Conservation (phyloP, 2,888 invertebrate species). For the Chrysolina haemoptera region DNA sequence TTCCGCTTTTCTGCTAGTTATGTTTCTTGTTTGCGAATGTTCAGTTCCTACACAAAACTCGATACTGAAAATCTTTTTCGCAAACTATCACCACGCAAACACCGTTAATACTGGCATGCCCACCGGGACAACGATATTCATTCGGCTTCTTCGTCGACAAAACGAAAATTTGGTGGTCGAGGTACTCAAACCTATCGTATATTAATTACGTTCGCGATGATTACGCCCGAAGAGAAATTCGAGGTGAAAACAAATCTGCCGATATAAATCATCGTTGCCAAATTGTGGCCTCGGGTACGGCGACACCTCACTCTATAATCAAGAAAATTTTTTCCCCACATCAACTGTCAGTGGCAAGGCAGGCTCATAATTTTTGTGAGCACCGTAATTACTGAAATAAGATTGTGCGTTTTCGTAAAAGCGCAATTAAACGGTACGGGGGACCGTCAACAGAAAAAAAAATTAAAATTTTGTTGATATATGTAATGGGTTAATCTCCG, state of each 20-base stretch:
- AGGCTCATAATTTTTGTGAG: conserved; percentile 65
- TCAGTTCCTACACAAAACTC: too few relatives aligned
- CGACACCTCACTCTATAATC: conserved; percentile 40
- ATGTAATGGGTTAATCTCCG: too few relatives aligned
- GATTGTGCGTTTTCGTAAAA: too few relatives aligned
- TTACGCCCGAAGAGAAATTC: conserved; percentile 23
- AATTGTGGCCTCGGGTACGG: conserved; percentile 27
- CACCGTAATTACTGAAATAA: conserved; percentile 48
- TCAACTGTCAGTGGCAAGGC: conserved; percentile 64
- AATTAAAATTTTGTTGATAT: too few relatives aligned
- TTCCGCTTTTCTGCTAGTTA: too few relatives aligned
- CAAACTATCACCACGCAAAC: too few relatives aligned
- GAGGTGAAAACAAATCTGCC: conserved; percentile 26
- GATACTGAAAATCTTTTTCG: too few relatives aligned
- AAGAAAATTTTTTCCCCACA: conserved; percentile 55
- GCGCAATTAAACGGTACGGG: too few relatives aligned
- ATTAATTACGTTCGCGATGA: conserved; percentile 21
- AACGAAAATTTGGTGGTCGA: conserved; percentile 19
- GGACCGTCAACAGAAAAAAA: too few relatives aligned
- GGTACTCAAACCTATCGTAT: conserved; percentile 1
- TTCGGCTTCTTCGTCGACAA: not conserved
- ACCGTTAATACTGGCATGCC: too few relatives aligned
- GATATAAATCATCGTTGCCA: conserved; percentile 28
- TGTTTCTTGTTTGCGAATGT: too few relatives aligned
- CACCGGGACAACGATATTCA: not conserved